Base-by-base conservation (phyloP, 2,113 vertebrate genomes). In the Elgaria multicarinata region DNA sequence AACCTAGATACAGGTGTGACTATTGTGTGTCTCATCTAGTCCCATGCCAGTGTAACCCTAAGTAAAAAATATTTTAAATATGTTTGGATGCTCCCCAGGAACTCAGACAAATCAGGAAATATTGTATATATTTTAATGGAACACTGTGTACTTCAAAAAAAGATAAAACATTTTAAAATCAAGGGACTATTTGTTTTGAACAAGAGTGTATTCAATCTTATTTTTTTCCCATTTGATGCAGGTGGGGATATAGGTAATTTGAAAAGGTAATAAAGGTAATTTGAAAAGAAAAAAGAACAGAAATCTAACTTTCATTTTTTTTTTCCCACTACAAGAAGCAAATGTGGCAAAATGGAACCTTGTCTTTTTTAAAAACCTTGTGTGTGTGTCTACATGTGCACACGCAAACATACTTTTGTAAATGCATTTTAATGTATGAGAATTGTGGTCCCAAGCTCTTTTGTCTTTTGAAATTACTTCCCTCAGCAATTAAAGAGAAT, bases 101-200 rank as follows among this genome's bases (percentile, higher is more conserved):
- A 85, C 66, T 46, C 31, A 46, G 44, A 53, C 1, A 71, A 50
- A 83, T 67, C 31, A 46, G 26, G 36, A n/a, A 50, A 33, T 69
- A 50, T 50, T 84, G 66, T 22, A 86, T 69, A 55, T 26, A 36
- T 89, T 91, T 85, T 44, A 86, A 72, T 84, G 2, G 0, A 58
- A 50, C 76, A 46, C n/a, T 66, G 39, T 0, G n/a, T 92, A 81
- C 67, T 79, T 76, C 88, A 46, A 16, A 33, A 1, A 24, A 69
- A 74, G 3, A 76, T 31, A 46, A 91, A 93, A 13, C 6, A n/a
- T 80, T n/a, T 71, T n/a, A 86, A 84, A 7, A 55, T 39, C 64
- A 0, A 0, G 58, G 1, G 0, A 67, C 83, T 83, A 78, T 0
- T 42, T 20, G 64, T 33, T 88, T 91, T 78, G 75, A 84, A 16